These are phyloP conservation scores for Haliaeetus leucogaster DNA, from an alignment of 2,113 vertebrate species.

Conservation along the genomic window DNA sequence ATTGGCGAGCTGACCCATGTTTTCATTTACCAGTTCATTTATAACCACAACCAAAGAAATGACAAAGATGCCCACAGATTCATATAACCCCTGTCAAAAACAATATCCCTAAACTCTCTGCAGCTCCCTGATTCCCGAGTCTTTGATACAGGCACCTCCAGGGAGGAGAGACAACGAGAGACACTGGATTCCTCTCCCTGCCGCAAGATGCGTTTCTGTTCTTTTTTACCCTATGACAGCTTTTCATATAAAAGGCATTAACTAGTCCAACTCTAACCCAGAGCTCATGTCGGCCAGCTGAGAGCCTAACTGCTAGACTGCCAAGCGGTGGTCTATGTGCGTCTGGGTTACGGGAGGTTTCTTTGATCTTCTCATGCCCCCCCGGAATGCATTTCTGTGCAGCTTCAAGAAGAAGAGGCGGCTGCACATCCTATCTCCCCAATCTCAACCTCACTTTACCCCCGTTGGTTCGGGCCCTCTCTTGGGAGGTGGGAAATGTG, in stretches of 20 bases:
- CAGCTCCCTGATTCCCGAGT: background rate
- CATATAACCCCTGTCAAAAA: background rate
- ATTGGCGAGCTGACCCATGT: fast-evolving
- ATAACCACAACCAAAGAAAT: background rate
- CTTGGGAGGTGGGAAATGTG: constrained; percentile 49
- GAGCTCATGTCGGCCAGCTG: background rate
- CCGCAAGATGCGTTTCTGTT: background rate
- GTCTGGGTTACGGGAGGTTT: background rate
- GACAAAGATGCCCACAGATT: background rate
- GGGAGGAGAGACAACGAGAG: background rate
- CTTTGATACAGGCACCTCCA: background rate
- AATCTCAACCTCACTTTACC: constrained; percentile 58
- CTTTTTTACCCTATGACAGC: background rate
- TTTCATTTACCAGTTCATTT: background rate
- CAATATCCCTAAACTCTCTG: background rate
- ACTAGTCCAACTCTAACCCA: constrained; percentile 4
- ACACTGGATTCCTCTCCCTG: background rate
- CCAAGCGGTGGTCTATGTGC: background rate
- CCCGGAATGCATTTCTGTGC: background rate
- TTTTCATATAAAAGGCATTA: background rate
- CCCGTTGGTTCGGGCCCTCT: background rate
- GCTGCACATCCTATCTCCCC: constrained; percentile 39
- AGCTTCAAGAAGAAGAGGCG: constrained; percentile 12
- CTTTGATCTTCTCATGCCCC: constrained; percentile 54
- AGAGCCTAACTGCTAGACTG: background rate